Base-by-base conservation (phyloP, 2,113 vertebrate genomes). In the Mesocricetus auratus region DNA sequence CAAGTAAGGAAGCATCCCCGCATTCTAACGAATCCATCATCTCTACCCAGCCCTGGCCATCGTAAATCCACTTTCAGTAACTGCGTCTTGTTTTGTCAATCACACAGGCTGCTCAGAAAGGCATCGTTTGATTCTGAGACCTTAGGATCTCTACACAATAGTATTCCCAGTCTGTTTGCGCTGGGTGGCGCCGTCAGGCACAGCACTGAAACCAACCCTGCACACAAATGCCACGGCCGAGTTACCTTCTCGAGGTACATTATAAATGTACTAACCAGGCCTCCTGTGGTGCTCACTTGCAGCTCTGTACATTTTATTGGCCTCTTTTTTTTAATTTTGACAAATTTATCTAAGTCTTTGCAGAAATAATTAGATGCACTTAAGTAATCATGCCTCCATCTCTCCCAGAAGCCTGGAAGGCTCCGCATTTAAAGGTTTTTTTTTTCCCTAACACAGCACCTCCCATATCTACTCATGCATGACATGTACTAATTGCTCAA, bases 331-430 rank as follows among this genome's bases (percentile, higher is more conserved):
- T 1, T 31, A 64, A 9, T 95, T 56, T 66, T 77, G 16, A 29
- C 16, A 89, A n/a, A 79, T 45, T 53, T 56, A 94, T 85, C 24
- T 26, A 68, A 26, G 21, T 77, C 79, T 91, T 19, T 60, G 13
- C 16, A 93, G 47, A 95, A 96, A 95, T 94, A 97, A 86, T 85
- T 75, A 85, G 42, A 2, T 83, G n/a, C 13, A 83, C 45, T 89
- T 16, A 24, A 86, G n/a, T 66, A 82, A 69, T 33, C 86, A 79
- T 31, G 47, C 39, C 75, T 86, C n/a, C 11, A 15, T 39, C 60
- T 78, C 74, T 89, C 60, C 45, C 56, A 74, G 56, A 88, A 90
- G 64, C 42, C 29, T 88, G 53, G 13, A 36, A 19, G 93, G 22
- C 68, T 68, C 17, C 26, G 90, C 71, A 66, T 42, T 68, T 39